Evolutionary conservation across 2,888 invertebrate species (phyloP).

Genomic region (Dynastes grantii): DNA sequence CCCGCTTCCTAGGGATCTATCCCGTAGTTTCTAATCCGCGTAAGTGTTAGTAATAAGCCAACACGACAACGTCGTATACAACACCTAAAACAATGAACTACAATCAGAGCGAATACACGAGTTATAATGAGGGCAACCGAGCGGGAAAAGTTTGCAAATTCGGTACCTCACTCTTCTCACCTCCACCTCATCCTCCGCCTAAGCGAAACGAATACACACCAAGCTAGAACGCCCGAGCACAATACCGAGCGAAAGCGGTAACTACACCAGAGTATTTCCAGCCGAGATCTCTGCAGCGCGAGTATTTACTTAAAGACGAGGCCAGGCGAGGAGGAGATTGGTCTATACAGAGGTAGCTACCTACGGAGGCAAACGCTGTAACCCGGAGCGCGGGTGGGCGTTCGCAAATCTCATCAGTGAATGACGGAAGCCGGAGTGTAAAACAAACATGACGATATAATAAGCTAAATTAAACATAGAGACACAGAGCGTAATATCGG

Average conservation of each 20-base stretch:
- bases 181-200: too few relatives aligned
- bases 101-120: conserved; percentile 64
- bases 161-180: conserved; percentile 47
- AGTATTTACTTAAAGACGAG: conserved; percentile 47
- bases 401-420: conserved; percentile 66
- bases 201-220: too few relatives aligned
- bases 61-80: too few relatives aligned
- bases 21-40: too few relatives aligned
- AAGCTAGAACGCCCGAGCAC: too few relatives aligned
- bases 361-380: not conserved
- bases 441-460: conserved; percentile 67
- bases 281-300: not conserved
- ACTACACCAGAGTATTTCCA: too few relatives aligned
- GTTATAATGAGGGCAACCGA: conserved; percentile 60
- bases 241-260: not conserved
- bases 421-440: conserved; percentile 65
- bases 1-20: too few relatives aligned
- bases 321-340: not conserved
- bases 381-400: not conserved
- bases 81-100: conserved; percentile 62
- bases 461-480: conserved; percentile 68
- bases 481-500: conserved; percentile 64
- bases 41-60: too few relatives aligned
- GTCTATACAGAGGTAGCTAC: not conserved
- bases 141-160: conserved; percentile 61